These are phyloP conservation scores for Trachelus troglodyta DNA, from an alignment of 2,888 invertebrate genomes.

Conservation along the genomic window DNA sequence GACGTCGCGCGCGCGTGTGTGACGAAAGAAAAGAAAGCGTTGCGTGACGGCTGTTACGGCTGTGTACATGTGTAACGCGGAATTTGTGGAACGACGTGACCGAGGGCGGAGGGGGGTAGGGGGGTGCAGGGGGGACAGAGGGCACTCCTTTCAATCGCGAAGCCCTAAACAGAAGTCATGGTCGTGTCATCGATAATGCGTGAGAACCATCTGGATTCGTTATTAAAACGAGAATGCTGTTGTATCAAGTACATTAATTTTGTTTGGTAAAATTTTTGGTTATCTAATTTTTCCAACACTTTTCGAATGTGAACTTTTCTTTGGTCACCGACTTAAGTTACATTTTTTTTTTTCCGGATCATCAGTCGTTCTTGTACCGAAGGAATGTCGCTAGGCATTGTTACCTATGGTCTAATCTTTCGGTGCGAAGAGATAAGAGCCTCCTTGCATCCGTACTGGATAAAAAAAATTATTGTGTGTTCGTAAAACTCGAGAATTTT, in stretches of 20 bases:
- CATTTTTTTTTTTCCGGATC: no score
- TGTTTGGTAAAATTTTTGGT: no score
- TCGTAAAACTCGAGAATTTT: background rate
- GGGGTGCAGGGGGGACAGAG: background rate
- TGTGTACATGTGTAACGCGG: background rate
- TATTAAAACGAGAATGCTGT: background rate
- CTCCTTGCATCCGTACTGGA: background rate
- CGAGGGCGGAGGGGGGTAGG: no score
- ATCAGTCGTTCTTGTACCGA: no score
- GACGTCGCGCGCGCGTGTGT: background rate
- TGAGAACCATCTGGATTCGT: background rate
- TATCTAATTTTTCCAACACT: background rate
- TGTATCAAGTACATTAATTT: background rate
- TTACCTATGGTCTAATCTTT: background rate
- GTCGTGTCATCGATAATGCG: background rate
- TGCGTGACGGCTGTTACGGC: background rate
- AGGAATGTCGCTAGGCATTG: background rate
- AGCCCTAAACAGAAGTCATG: background rate
- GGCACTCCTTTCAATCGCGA: background rate
- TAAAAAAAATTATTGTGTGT: background rate
- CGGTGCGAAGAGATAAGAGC: background rate
- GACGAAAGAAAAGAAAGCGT: constrained; percentile 9
- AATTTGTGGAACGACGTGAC: background rate
- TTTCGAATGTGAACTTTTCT: background rate
- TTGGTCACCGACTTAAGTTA: background rate